Evolutionary conservation across 2,113 vertebrate genomes (phyloP), one percentile per base, ranked within the genome.

Genomic region (Malaclemys terrapin): DNA sequence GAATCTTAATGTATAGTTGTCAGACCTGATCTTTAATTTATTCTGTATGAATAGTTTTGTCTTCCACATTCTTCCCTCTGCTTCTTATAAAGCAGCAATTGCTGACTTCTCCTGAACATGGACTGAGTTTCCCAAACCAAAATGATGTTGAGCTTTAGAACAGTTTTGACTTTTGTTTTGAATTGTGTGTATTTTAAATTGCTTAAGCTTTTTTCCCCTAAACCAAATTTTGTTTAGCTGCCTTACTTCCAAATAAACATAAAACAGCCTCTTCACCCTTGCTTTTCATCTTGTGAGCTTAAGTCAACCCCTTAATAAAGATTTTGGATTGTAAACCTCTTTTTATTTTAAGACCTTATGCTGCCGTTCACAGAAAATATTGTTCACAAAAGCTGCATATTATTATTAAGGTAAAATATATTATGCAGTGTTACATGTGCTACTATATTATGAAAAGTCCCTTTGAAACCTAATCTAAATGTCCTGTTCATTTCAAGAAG

Each of bases 211-310:
- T 42, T 72, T 50, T 86, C 88, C 84, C 84, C 54, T 81, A 78
- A 62, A 82, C 5, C 56, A 31, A 88, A 3, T 25, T 52, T 49
- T 80, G 31, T 90, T n/a, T 91, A n/a, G 85, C 90, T 87, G 85
- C 29, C 35, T 14, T 91, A 80, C 87, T 62, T 91, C 59, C 80
- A 83, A 62, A 80, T 80, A 76, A 93, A 95, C 82, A 29, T 87
- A 87, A 95, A 87, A 47, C 49, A 54, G 2, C 85, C 50, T 62
- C 6, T 54, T 89, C 76, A 53, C 49, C 29, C 11, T 57, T 82
- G 31, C 84, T 84, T 59, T 13, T 84, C 83, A 47, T 87, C 9
- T 53, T 91, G n/a, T 14, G 84, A 85, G 5, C 65, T 89, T 65
- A 31, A n/a, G 69, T 4, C 78, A 95, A 65, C 42, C 35, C 52